Percentiles rank a stretch among this genome's conserved stretches.
These are phyloP conservation scores for Triplophysa dalaica DNA, from an alignment of 2,113 vertebrate genomes.

Conservation along the genomic window DNA sequence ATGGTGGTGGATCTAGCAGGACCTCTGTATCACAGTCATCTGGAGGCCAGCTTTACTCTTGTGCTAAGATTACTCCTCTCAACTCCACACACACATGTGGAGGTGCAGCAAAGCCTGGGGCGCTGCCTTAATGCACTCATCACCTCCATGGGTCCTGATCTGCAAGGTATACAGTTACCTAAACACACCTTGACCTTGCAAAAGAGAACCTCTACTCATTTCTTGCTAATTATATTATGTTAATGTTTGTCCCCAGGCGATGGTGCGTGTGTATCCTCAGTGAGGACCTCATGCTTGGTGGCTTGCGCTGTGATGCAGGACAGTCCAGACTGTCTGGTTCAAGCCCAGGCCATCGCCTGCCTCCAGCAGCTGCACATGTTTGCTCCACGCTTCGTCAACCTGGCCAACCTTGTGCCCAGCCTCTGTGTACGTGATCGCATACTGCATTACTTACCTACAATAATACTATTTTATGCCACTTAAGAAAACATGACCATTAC, in stretches of 20 bases:
- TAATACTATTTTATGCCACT: not conserved
- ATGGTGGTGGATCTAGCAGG: constrained; percentile 84
- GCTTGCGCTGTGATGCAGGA: constrained; percentile 88
- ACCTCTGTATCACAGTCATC: constrained; percentile 79
- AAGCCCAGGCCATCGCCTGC: constrained; percentile 87
- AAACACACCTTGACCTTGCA: not conserved
- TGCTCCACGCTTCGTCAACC: constrained; percentile 85
- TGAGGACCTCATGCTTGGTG: constrained; percentile 83
- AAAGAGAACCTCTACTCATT: not conserved
- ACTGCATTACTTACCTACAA: not conserved
- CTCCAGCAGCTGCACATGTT: constrained; percentile 98
- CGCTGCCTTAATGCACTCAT: constrained; percentile 66
- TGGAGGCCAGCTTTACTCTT: constrained; percentile 82
- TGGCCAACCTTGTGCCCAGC: constrained; percentile 83
- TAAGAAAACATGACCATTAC: not conserved
- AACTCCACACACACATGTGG: constrained; percentile 81
- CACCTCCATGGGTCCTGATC: constrained; percentile 70
- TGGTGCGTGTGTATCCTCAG: constrained; percentile 67
- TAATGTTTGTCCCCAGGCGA: constrained; percentile 65
- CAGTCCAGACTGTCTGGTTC: constrained; percentile 84
- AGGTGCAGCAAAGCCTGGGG: constrained; percentile 80
- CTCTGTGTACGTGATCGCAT: constrained; percentile 85
- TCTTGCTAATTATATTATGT: not conserved
- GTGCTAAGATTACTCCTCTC: constrained; percentile 82
- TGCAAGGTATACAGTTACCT: constrained; percentile 61